Evolutionary conservation across 2,113 vertebrate species (phyloP).

Genomic region (Lepus europaeus): DNA sequence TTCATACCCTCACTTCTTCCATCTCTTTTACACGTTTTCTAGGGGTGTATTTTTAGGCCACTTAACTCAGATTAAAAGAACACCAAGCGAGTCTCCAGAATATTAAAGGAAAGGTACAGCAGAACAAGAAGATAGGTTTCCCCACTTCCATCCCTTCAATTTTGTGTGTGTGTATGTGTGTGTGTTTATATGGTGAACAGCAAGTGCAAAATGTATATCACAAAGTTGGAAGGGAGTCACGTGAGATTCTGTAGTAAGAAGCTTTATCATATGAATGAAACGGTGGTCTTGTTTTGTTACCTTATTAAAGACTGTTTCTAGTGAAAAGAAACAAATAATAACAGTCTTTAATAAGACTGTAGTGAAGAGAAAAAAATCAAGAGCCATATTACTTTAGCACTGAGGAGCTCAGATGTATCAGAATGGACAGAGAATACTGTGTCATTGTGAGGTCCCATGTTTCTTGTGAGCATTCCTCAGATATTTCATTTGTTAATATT

Average conservation of each 20-base stretch:
- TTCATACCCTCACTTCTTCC: neutral
- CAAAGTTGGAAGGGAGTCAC: neutral
- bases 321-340: neutral
- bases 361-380: neutral
- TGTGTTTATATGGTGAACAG: neutral
- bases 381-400: neutral
- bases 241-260: neutral
- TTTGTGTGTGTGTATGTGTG: neutral
- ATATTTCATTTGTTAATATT: conserved; percentile 15
- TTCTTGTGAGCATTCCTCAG: neutral
- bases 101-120: neutral
- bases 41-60: neutral
- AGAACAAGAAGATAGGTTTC: neutral
- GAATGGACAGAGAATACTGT: neutral
- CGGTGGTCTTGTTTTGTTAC: neutral
- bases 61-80: neutral
- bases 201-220: neutral
- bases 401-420: neutral
- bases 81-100: neutral
- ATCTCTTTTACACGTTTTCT: neutral
- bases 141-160: neutral
- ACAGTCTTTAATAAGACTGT: no score
- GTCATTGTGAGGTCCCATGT: neutral
- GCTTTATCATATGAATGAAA: neutral
- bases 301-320: neutral